Evolutionary conservation across 2,113 vertebrate genomes (phyloP).

Genomic region (Rynchops niger): DNA sequence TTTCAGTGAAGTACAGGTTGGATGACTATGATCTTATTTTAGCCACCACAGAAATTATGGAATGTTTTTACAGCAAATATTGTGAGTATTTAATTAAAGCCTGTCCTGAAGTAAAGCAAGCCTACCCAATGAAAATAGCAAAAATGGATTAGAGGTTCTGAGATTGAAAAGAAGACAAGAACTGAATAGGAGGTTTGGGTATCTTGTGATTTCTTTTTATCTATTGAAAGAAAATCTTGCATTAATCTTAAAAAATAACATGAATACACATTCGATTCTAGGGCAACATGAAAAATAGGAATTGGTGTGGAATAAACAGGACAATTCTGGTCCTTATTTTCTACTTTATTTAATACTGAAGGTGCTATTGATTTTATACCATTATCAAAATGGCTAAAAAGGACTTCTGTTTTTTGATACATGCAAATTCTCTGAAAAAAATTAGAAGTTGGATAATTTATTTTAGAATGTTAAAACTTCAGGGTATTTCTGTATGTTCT

Average conservation of each 20-base stretch:
- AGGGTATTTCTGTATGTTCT: neutral
- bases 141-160: neutral
- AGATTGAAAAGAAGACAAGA: neutral
- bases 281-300: neutral
- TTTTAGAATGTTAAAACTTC: neutral
- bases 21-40: slow-evolving; percentile 53
- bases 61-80: slow-evolving; percentile 52
- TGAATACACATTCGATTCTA: neutral
- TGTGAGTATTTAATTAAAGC: slow-evolving; percentile 37
- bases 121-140: neutral
- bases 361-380: neutral
- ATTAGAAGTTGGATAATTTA: neutral
- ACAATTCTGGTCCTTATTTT: neutral
- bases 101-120: slow-evolving; percentile 22
- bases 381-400: neutral
- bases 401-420: neutral
- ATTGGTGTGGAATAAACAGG: neutral
- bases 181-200: neutral
- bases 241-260: neutral
- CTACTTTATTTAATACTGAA: neutral
- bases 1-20: slow-evolving; percentile 33
- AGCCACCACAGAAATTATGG: slow-evolving; percentile 14
- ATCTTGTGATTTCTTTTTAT: neutral
- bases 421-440: neutral
- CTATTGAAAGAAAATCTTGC: neutral